Evolutionary conservation across 2,113 vertebrate genomes (phyloP).

Genomic region (Marmota monax): DNA sequence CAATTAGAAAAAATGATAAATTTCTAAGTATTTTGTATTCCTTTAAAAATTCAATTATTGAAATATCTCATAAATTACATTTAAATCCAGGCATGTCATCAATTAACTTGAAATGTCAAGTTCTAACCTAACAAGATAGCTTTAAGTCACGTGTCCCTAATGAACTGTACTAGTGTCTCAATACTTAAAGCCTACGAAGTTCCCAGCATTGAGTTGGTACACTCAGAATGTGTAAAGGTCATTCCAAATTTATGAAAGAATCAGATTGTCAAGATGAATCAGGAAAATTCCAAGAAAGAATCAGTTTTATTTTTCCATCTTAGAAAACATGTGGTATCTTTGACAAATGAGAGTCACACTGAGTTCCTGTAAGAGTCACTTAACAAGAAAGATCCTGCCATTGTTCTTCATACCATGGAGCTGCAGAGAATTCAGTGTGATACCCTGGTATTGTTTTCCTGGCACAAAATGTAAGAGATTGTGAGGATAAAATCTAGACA

Average conservation of each 20-base stretch:
- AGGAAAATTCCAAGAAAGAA: conserved; percentile 10
- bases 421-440: background rate
- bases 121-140: conserved; percentile 2
- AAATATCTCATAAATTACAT: background rate
- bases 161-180: conserved; percentile 46
- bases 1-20: background rate
- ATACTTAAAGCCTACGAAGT: background rate
- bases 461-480: conserved; percentile 7
- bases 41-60: background rate
- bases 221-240: background rate
- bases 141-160: background rate
- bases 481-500: conserved; percentile 44
- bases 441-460: background rate
- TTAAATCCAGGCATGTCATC: background rate
- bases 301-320: background rate
- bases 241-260: conserved; percentile 27
- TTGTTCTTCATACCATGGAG: background rate
- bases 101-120: background rate
- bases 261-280: background rate
- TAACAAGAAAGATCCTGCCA: background rate
- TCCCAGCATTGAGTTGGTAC: background rate
- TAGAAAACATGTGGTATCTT: conserved; percentile 10
- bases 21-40: background rate
- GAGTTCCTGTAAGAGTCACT: conserved; percentile 9
- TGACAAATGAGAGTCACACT: conserved; percentile 15